Conservation (phyloP, 2,113 vertebrate species). For the Hiodon alosoides region DNA sequence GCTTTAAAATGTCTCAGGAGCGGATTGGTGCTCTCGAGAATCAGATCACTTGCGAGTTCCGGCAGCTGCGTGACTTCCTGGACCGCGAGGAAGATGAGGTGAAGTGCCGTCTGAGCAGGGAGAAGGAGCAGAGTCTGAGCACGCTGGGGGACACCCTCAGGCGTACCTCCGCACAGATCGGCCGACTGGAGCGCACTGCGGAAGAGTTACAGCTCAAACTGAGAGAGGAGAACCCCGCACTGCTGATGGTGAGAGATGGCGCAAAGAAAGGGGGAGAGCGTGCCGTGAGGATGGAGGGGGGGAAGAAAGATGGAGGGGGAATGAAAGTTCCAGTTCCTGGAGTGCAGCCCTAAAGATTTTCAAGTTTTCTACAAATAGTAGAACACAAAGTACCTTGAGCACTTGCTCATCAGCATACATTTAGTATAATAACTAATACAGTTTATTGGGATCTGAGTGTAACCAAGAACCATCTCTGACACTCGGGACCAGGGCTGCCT, state of each 20-base stretch:
- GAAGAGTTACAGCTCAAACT: constrained; percentile 46
- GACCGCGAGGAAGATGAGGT: constrained; percentile 48
- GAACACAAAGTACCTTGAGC: too few species aligned
- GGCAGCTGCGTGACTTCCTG: constrained; percentile 51
- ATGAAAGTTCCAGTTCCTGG: neutral
- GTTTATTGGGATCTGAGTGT: too few species aligned
- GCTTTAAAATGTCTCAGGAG: constrained; percentile 35
- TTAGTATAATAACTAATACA: too few species aligned
- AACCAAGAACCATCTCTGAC: too few species aligned
- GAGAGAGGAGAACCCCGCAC: constrained; percentile 53
- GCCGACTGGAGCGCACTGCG: constrained; percentile 42
- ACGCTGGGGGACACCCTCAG: constrained; percentile 51
- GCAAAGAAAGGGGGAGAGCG: neutral
- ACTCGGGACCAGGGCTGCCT: too few species aligned
- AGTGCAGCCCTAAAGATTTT: too few species aligned
- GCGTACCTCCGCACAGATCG: constrained; percentile 50
- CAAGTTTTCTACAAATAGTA: too few species aligned
- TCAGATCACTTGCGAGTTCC: constrained; percentile 48
- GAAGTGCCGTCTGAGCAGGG: constrained; percentile 45
- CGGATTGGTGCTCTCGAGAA: constrained; percentile 48
- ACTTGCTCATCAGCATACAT: too few species aligned
- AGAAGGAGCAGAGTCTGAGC: constrained; percentile 52
- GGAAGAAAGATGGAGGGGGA: too few species aligned
- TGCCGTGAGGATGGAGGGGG: neutral
- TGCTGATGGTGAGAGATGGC: constrained; percentile 48